Evolutionary conservation across 2,888 invertebrate genomes (phyloP).

Genomic region (Dryocosmus kuriphilus): DNA sequence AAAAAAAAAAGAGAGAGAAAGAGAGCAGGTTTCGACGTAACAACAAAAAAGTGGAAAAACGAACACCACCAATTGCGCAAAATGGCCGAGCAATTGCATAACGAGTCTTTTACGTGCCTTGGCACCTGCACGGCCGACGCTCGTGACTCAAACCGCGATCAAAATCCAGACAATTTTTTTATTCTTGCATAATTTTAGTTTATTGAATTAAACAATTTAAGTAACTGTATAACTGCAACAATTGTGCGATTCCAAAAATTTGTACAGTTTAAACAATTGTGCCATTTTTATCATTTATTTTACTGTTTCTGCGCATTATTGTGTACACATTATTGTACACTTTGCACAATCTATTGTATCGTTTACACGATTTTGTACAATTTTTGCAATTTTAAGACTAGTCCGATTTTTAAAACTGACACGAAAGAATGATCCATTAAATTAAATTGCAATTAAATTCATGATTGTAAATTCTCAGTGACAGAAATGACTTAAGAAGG

Average conservation of each 20-base stretch:
- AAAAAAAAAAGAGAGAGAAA: neutral
- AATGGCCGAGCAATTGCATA: slow-evolving; percentile 48
- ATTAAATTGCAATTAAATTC: neutral
- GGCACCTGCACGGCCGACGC: slow-evolving; percentile 48
- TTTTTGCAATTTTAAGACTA: too few species aligned
- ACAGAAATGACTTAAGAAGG: neutral
- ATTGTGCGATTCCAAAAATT: neutral
- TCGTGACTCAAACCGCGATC: slow-evolving; percentile 34
- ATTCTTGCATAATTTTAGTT: neutral
- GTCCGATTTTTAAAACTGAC: too few species aligned
- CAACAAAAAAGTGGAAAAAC: slow-evolving; percentile 43
- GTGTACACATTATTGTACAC: too few species aligned
- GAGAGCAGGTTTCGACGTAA: slow-evolving; percentile 41
- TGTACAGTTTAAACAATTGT: too few species aligned
- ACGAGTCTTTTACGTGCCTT: slow-evolving; percentile 47
- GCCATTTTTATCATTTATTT: too few species aligned
- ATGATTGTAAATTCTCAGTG: neutral
- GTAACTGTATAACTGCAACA: neutral
- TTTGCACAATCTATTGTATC: too few species aligned
- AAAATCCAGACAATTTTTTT: neutral
- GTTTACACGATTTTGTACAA: too few species aligned
- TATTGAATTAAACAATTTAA: neutral
- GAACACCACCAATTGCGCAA: slow-evolving; percentile 47
- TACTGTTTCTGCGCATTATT: too few species aligned
- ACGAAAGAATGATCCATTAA: too few species aligned